Conservation (phyloP, 2,113 vertebrate species). For the Elanoides forficatus region DNA sequence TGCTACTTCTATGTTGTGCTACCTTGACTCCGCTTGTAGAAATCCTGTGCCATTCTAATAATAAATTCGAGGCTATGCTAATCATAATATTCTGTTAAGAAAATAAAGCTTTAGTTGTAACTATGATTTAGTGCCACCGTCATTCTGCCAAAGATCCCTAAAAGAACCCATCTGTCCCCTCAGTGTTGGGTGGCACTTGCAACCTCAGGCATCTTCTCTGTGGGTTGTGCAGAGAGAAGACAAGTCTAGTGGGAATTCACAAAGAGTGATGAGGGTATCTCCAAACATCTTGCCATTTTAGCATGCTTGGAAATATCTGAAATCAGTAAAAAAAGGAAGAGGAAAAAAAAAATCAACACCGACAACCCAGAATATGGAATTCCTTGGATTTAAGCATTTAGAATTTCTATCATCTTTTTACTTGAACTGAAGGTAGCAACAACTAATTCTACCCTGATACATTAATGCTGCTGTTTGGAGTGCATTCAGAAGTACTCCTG, state of each 20-base stretch:
- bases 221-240: neutral
- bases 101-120: neutral
- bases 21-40: neutral
- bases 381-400: neutral
- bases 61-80: neutral
- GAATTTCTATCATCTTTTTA: neutral
- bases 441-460: no score
- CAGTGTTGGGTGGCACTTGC: accelerated
- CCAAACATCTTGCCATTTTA: neutral
- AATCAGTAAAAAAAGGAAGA: neutral
- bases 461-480: neutral
- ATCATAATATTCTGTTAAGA: neutral
- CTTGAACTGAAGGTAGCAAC: neutral
- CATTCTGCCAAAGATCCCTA: neutral
- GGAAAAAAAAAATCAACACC: neutral
- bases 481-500: neutral
- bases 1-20: no score
- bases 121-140: neutral
- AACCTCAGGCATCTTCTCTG: neutral
- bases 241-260: neutral
- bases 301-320: neutral
- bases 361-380: neutral
- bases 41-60: neutral
- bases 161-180: accelerated
- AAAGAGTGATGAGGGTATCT: neutral